Base-by-base conservation (phyloP, 2,113 vertebrate genomes). In the Gadus macrocephalus region DNA sequence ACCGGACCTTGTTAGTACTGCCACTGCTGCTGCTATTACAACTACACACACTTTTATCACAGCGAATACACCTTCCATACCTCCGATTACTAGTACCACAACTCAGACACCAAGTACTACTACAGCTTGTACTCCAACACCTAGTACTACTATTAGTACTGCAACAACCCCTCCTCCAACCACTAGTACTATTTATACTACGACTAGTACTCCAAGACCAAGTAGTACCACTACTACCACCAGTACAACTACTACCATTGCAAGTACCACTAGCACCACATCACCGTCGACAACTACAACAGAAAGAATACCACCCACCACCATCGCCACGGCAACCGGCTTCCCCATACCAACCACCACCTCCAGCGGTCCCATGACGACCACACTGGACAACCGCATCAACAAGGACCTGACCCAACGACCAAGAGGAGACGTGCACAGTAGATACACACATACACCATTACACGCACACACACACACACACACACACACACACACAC, bases 361-460 rank as follows among this genome's bases (percentile, higher is more conserved):
- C 67, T 19, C 71, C 11, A 49, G 42, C 8, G 9, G 42, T 16
- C 38, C 19, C n/a, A 3, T n/a, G 15, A 78, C 80, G 1, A 86
- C 75, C 1, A 91, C 92, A 0, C 77, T 92, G 72, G 93, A 93
- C 87, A 97, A 96, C 91, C 90, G 84, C 72, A 91, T 97, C 75
- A 90, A 49, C 42, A 49, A 86, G 63, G 93, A 95, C 1, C 90
- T 85, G 66, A 88, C 93, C 8, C 93, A 93, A 73, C 94, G 93
- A 75, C 94, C 92, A 42, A 87, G 96, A 82, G 96, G 96, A 77
- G 96, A 98, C 27, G 96, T 98, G 11, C 95, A 97, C 89, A 98
- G 96, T 98, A 71, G 62, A 65, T 53, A 76, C 61, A 75, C 64
- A 72, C 58, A 75, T 63, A 60, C 68, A 70, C 63, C 49, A 63